Evolutionary conservation across 2,797 vertebrate genomes (phyloP), one percentile per base, ranked within the genome.

Genomic region (Labroides dimidiatus): DNA sequence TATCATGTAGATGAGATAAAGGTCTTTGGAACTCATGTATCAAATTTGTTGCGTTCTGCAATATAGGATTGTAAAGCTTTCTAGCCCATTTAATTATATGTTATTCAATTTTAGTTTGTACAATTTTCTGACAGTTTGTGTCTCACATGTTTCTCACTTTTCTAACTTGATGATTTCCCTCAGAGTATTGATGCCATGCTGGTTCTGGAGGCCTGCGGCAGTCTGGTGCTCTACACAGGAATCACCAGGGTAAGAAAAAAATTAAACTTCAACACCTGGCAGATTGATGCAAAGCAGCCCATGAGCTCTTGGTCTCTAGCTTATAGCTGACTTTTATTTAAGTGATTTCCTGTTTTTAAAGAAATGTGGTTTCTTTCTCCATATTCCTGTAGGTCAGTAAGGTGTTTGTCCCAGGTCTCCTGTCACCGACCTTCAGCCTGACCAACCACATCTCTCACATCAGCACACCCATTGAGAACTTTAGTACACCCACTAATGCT

Each of bases 171-270:
- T n/a, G n/a, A n/a, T n/a, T n/a, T n/a, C 68, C 59, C 21, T 24
- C 86, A 99, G 97, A 96, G 92, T 48, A 95, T 97, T 48, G 92
- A 96, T 56, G 95, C 93, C 1, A 95, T 99, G 93, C 82, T 99
- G 87, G 94, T 99, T 69, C 91, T 99, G 63, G 98, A 99, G 75
- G 91, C 93, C 77, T 96, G 93, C 78, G 97, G 98, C 39, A 99
- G 95, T 86, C 89, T 99, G 86, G 95, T 98, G 58, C 93, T 99
- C 11, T 99, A 98, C 87, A 98, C 97, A 0, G 98, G 98, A 82
- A 84, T 96, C 64, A 96, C 96, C 69, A 93, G 95, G 93, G 98
- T 99, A 74, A 90, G 84, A 39, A 51, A 0, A n/a, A 15, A 36
- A 16, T 19, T 5, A 13, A 43, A 11, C 13, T 43, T 21, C 12